Evolutionary conservation across 2,888 invertebrate genomes (phyloP), one percentile per base, ranked within the genome.

Genomic region (Lycia hirtaria): DNA sequence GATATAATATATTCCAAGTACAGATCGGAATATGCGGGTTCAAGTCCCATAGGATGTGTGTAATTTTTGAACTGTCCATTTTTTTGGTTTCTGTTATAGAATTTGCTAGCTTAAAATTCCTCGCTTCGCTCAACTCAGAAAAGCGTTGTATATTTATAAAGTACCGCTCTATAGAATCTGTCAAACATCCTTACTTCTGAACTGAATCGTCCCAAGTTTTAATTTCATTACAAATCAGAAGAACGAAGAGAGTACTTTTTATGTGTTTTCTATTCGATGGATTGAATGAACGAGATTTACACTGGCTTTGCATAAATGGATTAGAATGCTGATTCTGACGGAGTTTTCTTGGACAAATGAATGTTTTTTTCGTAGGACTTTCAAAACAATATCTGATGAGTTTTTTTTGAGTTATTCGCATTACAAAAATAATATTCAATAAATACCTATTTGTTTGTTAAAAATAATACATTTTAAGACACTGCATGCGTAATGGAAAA

Each of bases 171-270:
- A n/a, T 9, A 3, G 7, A 30, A 12, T 30, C 30, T 12, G 12
- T 12, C 12, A 30, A 30, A 30, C 5, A 30, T 3, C 52, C 52
- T 26, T 53, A 58, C 57, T 53, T 52, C 32, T 26, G 26, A 12
- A 24, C 17, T 17, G 7, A 73, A 64, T 69, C 62, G 58, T 68
- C 62, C 67, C 72, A 81, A 84, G 80, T 81, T 83, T 84, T 82
- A 83, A 85, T 83, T 85, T 81, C 71, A 81, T 86, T 85, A 74
- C 72, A 64, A 74, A 72, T 72, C 71, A 68, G 73, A 73, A 78
- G 76, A 76, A 80, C 75, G 68, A 68, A 67, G 63, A 68, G 60
- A 69, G 70, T 69, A 72, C 74, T 76, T 76, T 76, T 71, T 72
- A 71, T 73, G 67, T 71, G 72, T 75, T 78, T 71, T 73, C 72